Evolutionary conservation across 53 echinoderm and acorn worm species (phyloP).

Genomic region (Patiria pectinifera): DNA sequence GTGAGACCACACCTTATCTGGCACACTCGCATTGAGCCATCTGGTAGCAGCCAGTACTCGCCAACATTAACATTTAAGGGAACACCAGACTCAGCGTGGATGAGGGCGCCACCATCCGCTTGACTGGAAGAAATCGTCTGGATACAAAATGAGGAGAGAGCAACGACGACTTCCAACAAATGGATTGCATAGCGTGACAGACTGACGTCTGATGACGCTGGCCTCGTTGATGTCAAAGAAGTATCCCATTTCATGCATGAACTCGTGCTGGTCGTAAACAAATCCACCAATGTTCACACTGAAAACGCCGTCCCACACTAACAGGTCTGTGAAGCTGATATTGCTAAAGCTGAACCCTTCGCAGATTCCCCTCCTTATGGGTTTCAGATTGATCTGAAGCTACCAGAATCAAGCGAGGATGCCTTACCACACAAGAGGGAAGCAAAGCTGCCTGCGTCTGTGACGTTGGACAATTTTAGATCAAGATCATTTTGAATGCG

Average conservation of each 20-base stretch:
- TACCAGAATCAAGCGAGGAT: no score
- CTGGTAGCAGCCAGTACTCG: conserved; percentile 10
- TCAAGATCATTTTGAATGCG: background rate
- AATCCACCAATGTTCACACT: background rate
- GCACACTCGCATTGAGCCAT: background rate
- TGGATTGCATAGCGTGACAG: conserved; percentile 7
- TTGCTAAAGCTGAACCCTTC: background rate
- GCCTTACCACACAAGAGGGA: background rate
- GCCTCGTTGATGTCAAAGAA: background rate
- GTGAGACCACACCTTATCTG: background rate
- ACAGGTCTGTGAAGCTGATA: background rate
- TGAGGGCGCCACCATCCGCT: background rate
- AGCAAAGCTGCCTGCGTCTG: background rate
- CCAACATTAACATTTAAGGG: background rate
- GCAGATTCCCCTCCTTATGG: no score
- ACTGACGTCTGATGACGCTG: background rate
- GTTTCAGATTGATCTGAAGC: no score
- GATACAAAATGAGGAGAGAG: background rate
- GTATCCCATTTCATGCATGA: conserved; percentile 4
- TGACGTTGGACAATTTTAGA: background rate
- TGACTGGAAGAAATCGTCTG: background rate
- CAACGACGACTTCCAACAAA: background rate
- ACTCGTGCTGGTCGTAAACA: conserved; percentile 15
- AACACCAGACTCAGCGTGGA: background rate
- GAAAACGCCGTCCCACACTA: background rate